Evolutionary conservation across 2,888 invertebrate genomes (phyloP), one percentile per base, ranked within the genome.

Genomic region (Campopleginae sp.): DNA sequence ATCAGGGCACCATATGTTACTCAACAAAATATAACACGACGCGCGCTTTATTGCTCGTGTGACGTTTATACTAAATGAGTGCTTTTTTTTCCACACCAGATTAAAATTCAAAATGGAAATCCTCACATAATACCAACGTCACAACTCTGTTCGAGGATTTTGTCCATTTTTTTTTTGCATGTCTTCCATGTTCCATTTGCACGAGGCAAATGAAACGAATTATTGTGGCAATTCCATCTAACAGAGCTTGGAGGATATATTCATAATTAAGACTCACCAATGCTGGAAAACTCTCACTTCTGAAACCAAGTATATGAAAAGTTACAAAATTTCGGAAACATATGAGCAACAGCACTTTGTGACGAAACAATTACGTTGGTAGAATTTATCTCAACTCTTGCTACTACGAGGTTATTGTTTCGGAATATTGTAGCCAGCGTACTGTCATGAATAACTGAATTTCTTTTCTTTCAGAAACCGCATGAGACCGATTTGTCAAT

Each of bases 221-320:
- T 48, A 42, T 31, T 33, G n/a, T 33, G 63, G 38, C 12, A 7
- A 27, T 70, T n/a, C 27, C 12, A 82, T 83, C 79, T 81, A 85
- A 86, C 79, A 86, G 71, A 82, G 72, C 48, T 80, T 17, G 19
- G 19, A 80, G 68, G 63, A 44, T 71, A 65, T 63, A 76, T 77
- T 38, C 31, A 80, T 38, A 33, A 33, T 70, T 68, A 65, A 38
- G 74, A 93, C 93, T 92, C 90, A 93, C 92, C 91, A 85, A 88
- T 88, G 86, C 87, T 86, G 87, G 75, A 87, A 88, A 90, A 84
- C 90, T 87, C 90, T 91, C 90, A 89, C 89, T 91, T 92, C 92
- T 93, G 92, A 92, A 93, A 93, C 90, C 87, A 93, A 92, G 88
- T 90, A 90, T 89, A 89, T 87, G 88, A 86, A 88, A 89, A 88